Conservation (phyloP, 1,140 invertebrate species). For the Drosophila mojavensis region DNA sequence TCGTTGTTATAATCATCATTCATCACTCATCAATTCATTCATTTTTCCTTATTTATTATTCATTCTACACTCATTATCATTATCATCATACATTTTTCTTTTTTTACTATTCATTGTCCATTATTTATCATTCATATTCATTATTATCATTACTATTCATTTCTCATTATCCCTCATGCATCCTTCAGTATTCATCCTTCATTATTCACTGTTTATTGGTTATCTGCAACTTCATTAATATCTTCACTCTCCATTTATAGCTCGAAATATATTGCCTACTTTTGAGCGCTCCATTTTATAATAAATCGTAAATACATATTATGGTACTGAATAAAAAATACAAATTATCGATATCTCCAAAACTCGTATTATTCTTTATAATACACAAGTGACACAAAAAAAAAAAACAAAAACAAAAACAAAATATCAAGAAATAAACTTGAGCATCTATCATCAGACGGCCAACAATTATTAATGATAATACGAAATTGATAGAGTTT, state of each 20-base stretch:
- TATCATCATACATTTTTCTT: background rate
- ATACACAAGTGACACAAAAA: too few relatives aligned
- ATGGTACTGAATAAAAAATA: background rate
- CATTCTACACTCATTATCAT: too few relatives aligned
- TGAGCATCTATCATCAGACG: too few relatives aligned
- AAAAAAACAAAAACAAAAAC: background rate
- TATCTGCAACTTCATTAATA: background rate
- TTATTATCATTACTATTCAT: background rate
- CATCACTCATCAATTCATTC: too few relatives aligned
- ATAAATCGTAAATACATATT: background rate
- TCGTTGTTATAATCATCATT: too few relatives aligned
- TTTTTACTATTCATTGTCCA: background rate
- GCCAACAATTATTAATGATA: background rate
- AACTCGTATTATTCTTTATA: too few relatives aligned
- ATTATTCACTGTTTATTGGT: too few relatives aligned
- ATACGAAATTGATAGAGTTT: background rate
- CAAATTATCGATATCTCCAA: background rate
- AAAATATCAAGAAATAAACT: background rate
- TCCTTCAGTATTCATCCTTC: too few relatives aligned
- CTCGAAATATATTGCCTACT: slow-evolving; percentile 30
- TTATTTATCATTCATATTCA: background rate
- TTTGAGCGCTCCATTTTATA: slow-evolving; percentile 14
- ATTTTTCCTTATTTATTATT: too few relatives aligned
- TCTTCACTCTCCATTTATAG: too few relatives aligned
- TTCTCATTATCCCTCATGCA: background rate